Conservation (phyloP, 2,113 vertebrate species). For the Platysternon megacephalum region DNA sequence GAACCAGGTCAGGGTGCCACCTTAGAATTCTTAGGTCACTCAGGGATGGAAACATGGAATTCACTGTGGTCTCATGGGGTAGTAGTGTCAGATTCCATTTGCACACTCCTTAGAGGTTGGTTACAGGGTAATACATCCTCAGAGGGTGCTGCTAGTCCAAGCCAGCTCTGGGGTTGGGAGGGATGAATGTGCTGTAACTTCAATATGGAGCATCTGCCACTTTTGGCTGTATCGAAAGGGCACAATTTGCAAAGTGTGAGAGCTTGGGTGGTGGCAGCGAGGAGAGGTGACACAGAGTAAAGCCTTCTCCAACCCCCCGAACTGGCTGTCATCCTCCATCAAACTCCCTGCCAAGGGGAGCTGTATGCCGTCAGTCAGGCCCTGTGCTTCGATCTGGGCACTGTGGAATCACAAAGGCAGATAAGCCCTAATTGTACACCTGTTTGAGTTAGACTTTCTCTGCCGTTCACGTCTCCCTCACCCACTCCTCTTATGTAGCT, state of each 20-base stretch:
- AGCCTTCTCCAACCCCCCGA: neutral
- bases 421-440: constrained; percentile 38
- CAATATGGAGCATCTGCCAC: neutral
- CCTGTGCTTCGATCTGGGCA: neutral
- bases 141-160: neutral
- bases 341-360: neutral
- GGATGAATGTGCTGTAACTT: neutral
- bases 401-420: neutral
- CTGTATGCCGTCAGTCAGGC: neutral
- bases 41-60: neutral
- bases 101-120: neutral
- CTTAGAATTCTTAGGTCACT: neutral
- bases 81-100: neutral
- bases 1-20: neutral
- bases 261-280: neutral
- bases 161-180: neutral
- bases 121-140: neutral
- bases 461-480: constrained; percentile 22
- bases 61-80: neutral
- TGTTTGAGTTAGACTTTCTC: constrained; percentile 4
- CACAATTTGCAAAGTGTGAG: neutral
- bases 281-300: neutral
- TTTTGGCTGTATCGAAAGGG: neutral
- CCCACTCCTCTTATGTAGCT: constrained; percentile 30
- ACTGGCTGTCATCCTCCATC: neutral